Percentiles rank a stretch among this genome's conserved stretches.
phyloP scores from a whole-genome alignment of 2,888 invertebrate genomes.

The Cenopis cana region DNA sequence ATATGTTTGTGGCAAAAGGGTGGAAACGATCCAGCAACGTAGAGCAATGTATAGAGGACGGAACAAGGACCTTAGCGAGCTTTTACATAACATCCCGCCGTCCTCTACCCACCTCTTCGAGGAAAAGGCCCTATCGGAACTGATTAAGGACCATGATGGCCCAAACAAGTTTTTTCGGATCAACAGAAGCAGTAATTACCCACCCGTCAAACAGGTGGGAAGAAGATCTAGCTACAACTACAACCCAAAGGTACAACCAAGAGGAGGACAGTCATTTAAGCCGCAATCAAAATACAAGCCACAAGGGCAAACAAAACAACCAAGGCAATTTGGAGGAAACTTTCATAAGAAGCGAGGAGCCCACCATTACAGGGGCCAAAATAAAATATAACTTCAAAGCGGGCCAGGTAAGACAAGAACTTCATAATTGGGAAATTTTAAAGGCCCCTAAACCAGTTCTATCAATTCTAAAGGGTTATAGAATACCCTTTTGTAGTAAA shows the following conservation, averaged over 20 bases:
- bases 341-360: background rate
- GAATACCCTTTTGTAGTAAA: background rate
- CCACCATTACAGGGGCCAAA: background rate
- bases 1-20: conserved; percentile 5
- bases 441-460: background rate
- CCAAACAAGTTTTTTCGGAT: background rate
- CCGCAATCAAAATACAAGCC: background rate
- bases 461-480: background rate
- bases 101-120: conserved; percentile 3
- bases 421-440: background rate
- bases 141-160: conserved; percentile 8
- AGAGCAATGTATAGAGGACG: background rate
- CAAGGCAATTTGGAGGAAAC: background rate
- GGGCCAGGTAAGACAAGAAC: background rate
- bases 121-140: conserved; percentile 8
- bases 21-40: background rate
- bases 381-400: too few relatives aligned
- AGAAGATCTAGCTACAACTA: background rate
- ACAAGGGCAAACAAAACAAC: too few relatives aligned
- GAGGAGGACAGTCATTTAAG: background rate
- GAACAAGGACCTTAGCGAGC: too few relatives aligned
- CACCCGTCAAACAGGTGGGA: background rate
- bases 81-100: too few relatives aligned
- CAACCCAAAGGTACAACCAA: background rate
- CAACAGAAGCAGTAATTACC: background rate